A percentile compares a stretch with the other conserved stretches of the same genome.
These are phyloP conservation scores for Xestia sexstrigata DNA, from an alignment of 2,888 invertebrate genomes.

Conservation along the genomic window DNA sequence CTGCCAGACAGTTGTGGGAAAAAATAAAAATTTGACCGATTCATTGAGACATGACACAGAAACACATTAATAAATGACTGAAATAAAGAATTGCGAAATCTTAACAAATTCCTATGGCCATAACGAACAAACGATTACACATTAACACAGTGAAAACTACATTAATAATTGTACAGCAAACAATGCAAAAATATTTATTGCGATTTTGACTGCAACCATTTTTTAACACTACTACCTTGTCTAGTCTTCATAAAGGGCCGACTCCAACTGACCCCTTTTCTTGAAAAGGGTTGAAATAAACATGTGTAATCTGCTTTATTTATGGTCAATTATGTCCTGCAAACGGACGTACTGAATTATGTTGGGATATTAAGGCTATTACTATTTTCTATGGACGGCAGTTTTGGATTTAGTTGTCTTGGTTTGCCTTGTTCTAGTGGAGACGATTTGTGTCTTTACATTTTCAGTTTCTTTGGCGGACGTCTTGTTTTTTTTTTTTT, in stretches of 20 bases:
- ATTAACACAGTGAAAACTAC: slow-evolving; percentile 54
- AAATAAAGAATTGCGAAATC: neutral
- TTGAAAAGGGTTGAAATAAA: slow-evolving; percentile 79
- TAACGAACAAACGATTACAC: slow-evolving; percentile 50
- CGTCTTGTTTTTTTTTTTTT: neutral
- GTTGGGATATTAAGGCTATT: slow-evolving; percentile 78
- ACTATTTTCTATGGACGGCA: slow-evolving; percentile 76
- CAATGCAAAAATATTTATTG: slow-evolving; percentile 65
- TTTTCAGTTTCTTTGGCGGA: neutral
- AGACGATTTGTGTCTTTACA: slow-evolving; percentile 45
- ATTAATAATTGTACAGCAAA: slow-evolving; percentile 44
- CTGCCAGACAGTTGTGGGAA: no score
- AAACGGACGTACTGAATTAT: slow-evolving; percentile 81
- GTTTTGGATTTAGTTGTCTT: slow-evolving; percentile 82
- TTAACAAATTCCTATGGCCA: slow-evolving; percentile 44
- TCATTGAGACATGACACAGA: no score
- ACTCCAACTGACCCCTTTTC: slow-evolving; percentile 71
- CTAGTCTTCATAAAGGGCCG: slow-evolving; percentile 56
- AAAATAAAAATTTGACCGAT: no score
- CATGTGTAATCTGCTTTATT: slow-evolving; percentile 87
- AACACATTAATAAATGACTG: no score
- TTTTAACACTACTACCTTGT: slow-evolving; percentile 67
- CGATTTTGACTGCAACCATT: slow-evolving; percentile 65
- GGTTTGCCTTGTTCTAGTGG: slow-evolving; percentile 56
- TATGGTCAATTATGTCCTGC: slow-evolving; percentile 89